phyloP scores from a whole-genome alignment of 2,888 invertebrate species.

The Dexiosoma caninum region DNA sequence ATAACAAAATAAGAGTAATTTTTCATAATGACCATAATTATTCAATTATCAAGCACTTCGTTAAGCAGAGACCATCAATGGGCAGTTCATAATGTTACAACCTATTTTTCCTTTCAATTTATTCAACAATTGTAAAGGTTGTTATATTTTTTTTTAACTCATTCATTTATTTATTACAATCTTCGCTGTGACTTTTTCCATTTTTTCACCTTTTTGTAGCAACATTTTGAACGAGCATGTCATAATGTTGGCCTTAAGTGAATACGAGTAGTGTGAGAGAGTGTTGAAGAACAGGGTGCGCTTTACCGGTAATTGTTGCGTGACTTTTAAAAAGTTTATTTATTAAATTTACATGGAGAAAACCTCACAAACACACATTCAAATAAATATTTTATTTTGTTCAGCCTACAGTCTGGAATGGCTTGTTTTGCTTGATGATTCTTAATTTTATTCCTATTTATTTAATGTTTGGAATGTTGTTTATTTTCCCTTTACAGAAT shows the following conservation, averaged over 20 bases:
- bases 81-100: conserved; percentile 46
- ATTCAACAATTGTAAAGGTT: conserved; percentile 27
- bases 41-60: conserved; percentile 72
- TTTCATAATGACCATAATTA: conserved; percentile 73
- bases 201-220: not conserved
- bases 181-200: not conserved
- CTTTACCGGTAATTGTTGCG: conserved; percentile 71
- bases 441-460: not conserved
- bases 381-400: conserved; percentile 28
- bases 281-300: conserved; percentile 44
- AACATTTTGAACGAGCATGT: conserved; percentile 50
- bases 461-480: not conserved
- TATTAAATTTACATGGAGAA: conserved; percentile 11
- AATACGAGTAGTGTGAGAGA: not conserved
- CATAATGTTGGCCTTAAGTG: conserved; percentile 45
- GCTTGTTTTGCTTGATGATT: conserved; percentile 21
- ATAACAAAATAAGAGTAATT: conserved; percentile 54
- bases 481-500: not conserved
- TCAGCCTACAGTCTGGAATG: conserved; percentile 11
- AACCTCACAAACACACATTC: not conserved
- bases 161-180: conserved; percentile 67
- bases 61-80: conserved; percentile 15
- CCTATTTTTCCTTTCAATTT: conserved; percentile 19
- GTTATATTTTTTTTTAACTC: conserved; percentile 45
- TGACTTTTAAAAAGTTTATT: conserved; percentile 70